A percentile compares a stretch with the other conserved stretches of the same genome.
Evolutionary conservation across 2,888 invertebrate species (phyloP).

Genomic region (Ganaspis brasiliensis): DNA sequence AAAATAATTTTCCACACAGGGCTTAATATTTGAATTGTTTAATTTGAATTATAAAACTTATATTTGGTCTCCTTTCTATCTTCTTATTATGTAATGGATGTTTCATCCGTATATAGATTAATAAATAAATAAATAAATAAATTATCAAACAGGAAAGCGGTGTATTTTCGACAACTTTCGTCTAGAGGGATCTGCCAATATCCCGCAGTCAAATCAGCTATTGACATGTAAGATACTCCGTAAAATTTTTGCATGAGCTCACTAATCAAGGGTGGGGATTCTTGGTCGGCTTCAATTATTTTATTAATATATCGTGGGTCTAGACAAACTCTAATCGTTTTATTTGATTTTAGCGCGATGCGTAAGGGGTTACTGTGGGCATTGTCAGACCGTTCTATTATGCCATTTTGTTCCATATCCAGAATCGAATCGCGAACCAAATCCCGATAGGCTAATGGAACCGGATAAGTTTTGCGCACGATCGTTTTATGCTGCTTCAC

Average conservation of each 20-base stretch:
- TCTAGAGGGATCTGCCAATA: constrained; percentile 62
- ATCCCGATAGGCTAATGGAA: constrained; percentile 23
- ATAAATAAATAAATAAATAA: too few species aligned
- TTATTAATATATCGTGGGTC: constrained; percentile 69
- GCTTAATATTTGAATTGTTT: too few species aligned
- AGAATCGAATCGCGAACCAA: constrained; percentile 50
- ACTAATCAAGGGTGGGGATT: constrained; percentile 58
- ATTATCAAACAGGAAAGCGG: constrained; percentile 53
- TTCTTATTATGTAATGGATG: too few species aligned
- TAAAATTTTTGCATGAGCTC: constrained; percentile 57
- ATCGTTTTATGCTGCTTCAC: constrained; percentile 61
- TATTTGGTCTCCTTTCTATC: too few species aligned
- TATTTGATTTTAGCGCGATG: constrained; percentile 57
- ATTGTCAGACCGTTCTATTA: constrained; percentile 59
- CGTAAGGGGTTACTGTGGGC: constrained; percentile 66
- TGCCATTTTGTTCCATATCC: constrained; percentile 63
- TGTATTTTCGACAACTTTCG: constrained; percentile 48
- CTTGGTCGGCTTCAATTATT: constrained; percentile 67
- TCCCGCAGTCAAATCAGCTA: constrained; percentile 56
- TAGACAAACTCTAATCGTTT: constrained; percentile 63
- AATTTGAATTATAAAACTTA: too few species aligned
- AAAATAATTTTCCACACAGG: too few species aligned
- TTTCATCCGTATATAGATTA: too few species aligned
- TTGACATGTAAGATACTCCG: constrained; percentile 51
- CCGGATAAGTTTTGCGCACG: constrained; percentile 50